Conservation (phyloP, 2,888 invertebrate species). For the Pollenia labialis region DNA sequence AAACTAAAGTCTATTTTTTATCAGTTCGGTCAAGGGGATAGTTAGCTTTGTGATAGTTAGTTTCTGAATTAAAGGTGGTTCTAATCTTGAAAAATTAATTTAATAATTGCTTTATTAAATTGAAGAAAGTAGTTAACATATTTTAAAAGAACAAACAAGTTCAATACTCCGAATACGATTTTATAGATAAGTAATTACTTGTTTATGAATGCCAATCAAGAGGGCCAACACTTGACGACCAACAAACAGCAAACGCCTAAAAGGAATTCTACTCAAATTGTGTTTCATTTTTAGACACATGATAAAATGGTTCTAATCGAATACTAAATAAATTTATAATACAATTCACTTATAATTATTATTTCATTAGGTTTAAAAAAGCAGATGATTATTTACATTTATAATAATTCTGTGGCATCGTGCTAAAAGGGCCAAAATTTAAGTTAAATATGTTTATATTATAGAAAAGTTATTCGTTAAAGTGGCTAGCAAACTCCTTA, state of each 20-base stretch:
- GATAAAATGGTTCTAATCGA: constrained; percentile 14
- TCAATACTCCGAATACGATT: background rate
- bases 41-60: background rate
- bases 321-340: constrained; percentile 19
- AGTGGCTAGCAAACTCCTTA: background rate
- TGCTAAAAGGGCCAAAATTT: too few species aligned
- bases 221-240: constrained; percentile 6
- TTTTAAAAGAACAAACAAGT: background rate
- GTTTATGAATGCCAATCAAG: background rate
- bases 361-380: background rate
- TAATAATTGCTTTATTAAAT: background rate
- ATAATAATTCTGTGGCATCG: too few species aligned
- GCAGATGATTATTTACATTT: background rate
- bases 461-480: too few species aligned
- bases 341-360: background rate
- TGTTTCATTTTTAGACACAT: background rate
- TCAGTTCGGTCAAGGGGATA: background rate
- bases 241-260: background rate
- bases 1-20: constrained; percentile 15
- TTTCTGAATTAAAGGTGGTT: background rate
- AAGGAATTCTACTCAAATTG: background rate
- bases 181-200: constrained; percentile 20
- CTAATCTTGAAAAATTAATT: background rate
- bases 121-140: background rate
- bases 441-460: too few species aligned